Base-by-base conservation (phyloP, 2,888 invertebrate species). In the Drosophila ezoana region DNA sequence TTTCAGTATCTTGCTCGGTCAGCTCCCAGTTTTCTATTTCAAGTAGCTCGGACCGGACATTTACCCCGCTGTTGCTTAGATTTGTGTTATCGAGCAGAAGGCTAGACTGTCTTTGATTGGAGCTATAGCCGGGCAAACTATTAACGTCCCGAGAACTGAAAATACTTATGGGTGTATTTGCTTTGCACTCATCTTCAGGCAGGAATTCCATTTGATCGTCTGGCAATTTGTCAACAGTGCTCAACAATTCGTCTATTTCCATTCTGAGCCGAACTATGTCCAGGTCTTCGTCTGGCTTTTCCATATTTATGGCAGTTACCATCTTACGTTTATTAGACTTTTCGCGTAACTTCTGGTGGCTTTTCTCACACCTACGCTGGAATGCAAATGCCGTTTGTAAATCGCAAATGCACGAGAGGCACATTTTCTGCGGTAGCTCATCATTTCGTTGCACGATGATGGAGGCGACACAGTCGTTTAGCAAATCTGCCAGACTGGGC, bases 331-430 rank as follows among this genome's bases (percentile, higher is more conserved):
- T 51, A 0, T 8, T 38, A 0, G 71, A 16, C 11, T 32, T 51
- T 4, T 38, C 23, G 9, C 11, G 45, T 1, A 75, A 40, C 20
- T 67, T 6, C 43, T 53, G 35, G 13, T 53, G 53, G n/a, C 73
- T 72, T 11, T 49, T 43, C 28, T 77, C 57, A 40, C 57, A 75
- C 51, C 35, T 72, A 8, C 63, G 59, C 16, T 60, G 77, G n/a
- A 75, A 77, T 44, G 28, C 23, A 51, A 68, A 75, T 18, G 78
- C 78, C 10, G 43, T 23, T 32, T 73, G 56, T 6, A 47, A 35
- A 47, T 77, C 73, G 45, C 57, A 60, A 14, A 75, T 68, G 59
- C 75, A 75, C 1, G 47, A 33, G 0, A 49, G 16, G n/a, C 74
- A 75, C 10, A 75, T 51, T 18, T 72, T 59, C 23, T 72, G 59